Percentiles rank a stretch among this genome's conserved stretches.
Evolutionary conservation across 2,888 invertebrate species (phyloP).

Genomic region (Fragum fragum): DNA sequence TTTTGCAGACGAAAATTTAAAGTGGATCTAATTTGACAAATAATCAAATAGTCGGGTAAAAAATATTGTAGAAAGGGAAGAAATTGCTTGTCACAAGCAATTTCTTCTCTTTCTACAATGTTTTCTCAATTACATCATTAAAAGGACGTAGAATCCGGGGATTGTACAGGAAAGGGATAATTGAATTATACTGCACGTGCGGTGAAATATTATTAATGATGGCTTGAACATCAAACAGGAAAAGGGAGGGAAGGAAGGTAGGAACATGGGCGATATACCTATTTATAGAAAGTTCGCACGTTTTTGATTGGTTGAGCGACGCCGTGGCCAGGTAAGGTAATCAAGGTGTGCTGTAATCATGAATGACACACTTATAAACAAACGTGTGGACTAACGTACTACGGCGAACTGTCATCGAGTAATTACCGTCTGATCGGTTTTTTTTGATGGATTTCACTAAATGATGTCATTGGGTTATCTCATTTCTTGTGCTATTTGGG

Average conservation of each 20-base stretch:
- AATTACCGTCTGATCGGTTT: slow-evolving; percentile 12
- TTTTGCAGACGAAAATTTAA: too few species aligned
- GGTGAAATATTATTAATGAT: too few species aligned
- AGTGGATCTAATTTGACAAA: too few species aligned
- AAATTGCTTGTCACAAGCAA: too few species aligned
- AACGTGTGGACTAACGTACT: slow-evolving; percentile 28
- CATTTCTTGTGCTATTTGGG: not conserved
- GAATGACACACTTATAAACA: slow-evolving; percentile 55
- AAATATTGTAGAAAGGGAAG: too few species aligned
- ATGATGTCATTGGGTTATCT: not conserved
- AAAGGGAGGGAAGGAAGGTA: not conserved
- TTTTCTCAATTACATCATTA: too few species aligned
- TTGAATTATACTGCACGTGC: too few species aligned
- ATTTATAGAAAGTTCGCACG: slow-evolving; percentile 41
- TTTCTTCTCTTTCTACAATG: too few species aligned
- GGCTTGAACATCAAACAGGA: not conserved
- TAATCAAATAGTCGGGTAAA: too few species aligned
- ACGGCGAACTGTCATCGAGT: slow-evolving; percentile 17
- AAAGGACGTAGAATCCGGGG: too few species aligned
- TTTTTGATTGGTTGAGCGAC: slow-evolving; percentile 42
- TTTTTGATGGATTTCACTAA: slow-evolving; percentile 6
- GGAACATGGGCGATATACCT: not conserved
- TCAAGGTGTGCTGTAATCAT: slow-evolving; percentile 52
- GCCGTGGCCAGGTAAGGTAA: slow-evolving; percentile 56
- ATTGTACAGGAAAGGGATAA: too few species aligned